These are phyloP conservation scores for Pangasius krempfi DNA, from an alignment of 2,797 vertebrate genomes.

Conservation along the genomic window DNA sequence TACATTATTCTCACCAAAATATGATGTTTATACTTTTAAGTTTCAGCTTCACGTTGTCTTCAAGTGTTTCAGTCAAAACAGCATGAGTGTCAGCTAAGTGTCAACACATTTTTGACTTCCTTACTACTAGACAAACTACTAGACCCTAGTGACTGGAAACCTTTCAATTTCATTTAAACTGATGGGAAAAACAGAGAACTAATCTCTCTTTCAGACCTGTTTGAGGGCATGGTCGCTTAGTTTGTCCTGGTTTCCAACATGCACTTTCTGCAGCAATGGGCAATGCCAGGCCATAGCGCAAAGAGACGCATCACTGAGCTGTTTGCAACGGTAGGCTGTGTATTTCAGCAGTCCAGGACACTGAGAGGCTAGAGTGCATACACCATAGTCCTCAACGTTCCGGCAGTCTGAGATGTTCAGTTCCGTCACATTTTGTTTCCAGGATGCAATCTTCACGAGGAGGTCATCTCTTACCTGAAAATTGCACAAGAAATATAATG, in stretches of 20 bases:
- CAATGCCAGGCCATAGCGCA: conserved; percentile 88
- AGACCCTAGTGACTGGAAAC: background rate
- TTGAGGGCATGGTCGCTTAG: conserved; percentile 91
- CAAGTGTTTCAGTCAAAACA: background rate
- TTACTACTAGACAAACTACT: background rate
- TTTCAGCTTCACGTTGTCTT: background rate
- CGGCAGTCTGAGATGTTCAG: conserved; percentile 98
- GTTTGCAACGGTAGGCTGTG: conserved; percentile 95
- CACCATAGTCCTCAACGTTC: conserved; percentile 90
- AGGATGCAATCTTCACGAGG: conserved; percentile 92
- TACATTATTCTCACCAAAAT: background rate
- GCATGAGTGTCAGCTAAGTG: background rate
- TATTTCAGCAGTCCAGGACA: conserved; percentile 92
- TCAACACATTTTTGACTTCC: background rate
- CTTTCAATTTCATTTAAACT: background rate
- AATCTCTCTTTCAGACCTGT: conserved; percentile 75
- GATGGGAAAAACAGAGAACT: conserved; percentile 3
- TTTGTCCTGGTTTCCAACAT: conserved; percentile 97
- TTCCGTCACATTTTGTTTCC: conserved; percentile 95
- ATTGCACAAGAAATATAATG: background rate
- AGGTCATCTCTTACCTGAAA: conserved; percentile 91
- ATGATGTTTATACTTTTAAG: background rate
- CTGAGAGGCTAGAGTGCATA: conserved; percentile 88
- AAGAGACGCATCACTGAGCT: conserved; percentile 91
- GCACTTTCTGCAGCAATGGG: conserved; percentile 93